phyloP scores from a whole-genome alignment of 2,113 vertebrate genomes.

The Vulpes vulpes region DNA sequence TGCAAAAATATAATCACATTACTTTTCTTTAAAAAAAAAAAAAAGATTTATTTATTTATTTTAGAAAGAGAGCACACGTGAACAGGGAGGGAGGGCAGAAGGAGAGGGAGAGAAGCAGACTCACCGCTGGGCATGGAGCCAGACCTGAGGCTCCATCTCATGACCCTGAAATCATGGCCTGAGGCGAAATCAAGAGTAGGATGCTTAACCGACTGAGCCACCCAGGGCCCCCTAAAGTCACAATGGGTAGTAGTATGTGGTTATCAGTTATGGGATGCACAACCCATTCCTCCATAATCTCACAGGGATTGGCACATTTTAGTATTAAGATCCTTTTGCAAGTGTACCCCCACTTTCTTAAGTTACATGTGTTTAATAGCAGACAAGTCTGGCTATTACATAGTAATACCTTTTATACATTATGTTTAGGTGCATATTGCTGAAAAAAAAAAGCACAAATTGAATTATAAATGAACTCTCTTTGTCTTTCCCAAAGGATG shows the following conservation, averaged over 20 bases:
- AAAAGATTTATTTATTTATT: not conserved
- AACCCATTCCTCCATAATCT: not conserved
- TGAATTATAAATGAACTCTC: constrained; percentile 33
- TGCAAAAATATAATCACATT: not conserved
- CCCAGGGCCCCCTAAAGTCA: not conserved
- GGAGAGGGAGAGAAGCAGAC: not conserved
- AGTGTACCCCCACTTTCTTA: not conserved
- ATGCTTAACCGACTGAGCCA: not conserved
- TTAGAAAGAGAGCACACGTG: not conserved
- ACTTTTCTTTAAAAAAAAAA: not conserved
- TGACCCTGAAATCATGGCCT: not conserved
- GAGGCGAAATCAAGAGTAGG: not conserved
- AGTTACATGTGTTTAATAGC: not conserved
- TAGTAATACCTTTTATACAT: not conserved
- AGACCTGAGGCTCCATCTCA: not conserved
- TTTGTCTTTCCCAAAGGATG: constrained; percentile 15
- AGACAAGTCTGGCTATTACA: not conserved
- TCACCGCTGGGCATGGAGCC: not conserved
- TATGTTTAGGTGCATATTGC: constrained; percentile 14
- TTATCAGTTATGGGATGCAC: not conserved
- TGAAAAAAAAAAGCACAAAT: not conserved
- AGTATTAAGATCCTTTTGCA: not conserved
- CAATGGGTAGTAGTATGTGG: not conserved
- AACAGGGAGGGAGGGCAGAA: not conserved
- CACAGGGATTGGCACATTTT: not conserved